Percentiles rank a stretch among this genome's conserved stretches.
phyloP scores from a whole-genome alignment of 2,888 invertebrate genomes.

The Troides helena region DNA sequence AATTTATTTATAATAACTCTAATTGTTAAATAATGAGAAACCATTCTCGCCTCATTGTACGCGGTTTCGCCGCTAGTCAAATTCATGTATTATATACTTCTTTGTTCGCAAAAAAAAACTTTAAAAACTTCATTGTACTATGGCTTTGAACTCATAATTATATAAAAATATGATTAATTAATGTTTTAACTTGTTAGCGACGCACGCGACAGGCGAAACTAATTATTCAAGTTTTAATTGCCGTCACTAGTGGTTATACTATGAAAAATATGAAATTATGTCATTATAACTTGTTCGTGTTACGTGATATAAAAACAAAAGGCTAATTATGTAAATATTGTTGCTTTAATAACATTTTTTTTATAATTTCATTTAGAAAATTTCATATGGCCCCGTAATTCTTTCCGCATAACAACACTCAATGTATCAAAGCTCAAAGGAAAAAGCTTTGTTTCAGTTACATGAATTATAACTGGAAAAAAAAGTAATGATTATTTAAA shows the following conservation, averaged over 20 bases:
- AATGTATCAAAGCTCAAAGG: background rate
- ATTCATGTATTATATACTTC: too few relatives aligned
- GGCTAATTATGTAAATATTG: background rate
- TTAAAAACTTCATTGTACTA: too few relatives aligned
- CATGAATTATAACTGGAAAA: background rate
- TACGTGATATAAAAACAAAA: constrained; percentile 3
- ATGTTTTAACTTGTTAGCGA: constrained; percentile 1
- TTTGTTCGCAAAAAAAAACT: too few relatives aligned
- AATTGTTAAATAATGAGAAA: too few relatives aligned
- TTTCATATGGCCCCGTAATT: background rate
- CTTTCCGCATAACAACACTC: background rate
- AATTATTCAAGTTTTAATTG: constrained; percentile 21
- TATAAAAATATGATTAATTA: background rate
- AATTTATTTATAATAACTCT: too few relatives aligned
- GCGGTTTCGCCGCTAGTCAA: too few relatives aligned
- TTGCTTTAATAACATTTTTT: background rate
- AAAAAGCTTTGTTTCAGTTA: background rate
- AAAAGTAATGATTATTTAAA: background rate
- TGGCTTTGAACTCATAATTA: too few relatives aligned
- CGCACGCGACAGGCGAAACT: background rate
- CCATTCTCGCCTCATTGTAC: too few relatives aligned
- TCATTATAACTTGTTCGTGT: constrained; percentile 9
- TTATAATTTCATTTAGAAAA: background rate
- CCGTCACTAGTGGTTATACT: constrained; percentile 3
- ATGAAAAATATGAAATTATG: constrained; percentile 8